A percentile compares a stretch with the other conserved stretches of the same genome.
Conservation (phyloP, 2,888 invertebrate species). For the Eristalis tenax region DNA sequence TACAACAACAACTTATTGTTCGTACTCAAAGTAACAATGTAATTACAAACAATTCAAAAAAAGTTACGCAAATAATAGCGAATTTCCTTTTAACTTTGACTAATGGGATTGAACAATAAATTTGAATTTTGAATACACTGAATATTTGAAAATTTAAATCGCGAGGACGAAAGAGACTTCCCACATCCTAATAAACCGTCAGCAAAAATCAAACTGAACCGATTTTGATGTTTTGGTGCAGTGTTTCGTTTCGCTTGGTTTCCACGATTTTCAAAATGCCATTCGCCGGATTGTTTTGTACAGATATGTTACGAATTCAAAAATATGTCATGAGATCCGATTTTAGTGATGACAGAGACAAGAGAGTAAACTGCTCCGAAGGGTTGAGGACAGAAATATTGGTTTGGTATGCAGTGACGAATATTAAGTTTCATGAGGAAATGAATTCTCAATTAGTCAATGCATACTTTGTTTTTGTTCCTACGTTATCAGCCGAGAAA, state of each 20-base stretch:
- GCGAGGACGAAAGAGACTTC: slow-evolving; percentile 29
- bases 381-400: too few relatives aligned
- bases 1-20: background rate
- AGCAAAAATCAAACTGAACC: slow-evolving; percentile 43
- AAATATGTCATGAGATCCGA: background rate
- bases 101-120: background rate
- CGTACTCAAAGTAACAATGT: background rate
- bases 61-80: too few relatives aligned
- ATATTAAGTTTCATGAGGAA: too few relatives aligned
- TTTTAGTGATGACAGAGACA: too few relatives aligned
- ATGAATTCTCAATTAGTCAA: too few relatives aligned
- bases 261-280: slow-evolving; percentile 19
- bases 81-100: background rate
- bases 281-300: background rate
- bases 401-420: too few relatives aligned
- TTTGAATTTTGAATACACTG: slow-evolving; percentile 11
- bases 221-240: slow-evolving; percentile 29
- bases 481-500: too few relatives aligned
- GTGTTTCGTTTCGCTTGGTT: slow-evolving; percentile 13
- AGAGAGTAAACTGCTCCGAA: too few relatives aligned
- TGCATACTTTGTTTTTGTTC: too few relatives aligned
- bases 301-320: background rate
- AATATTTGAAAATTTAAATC: slow-evolving; percentile 31
- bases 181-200: slow-evolving; percentile 14
- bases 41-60: background rate